Conservation (phyloP, 2,797 vertebrate genomes). For the Leptoclinus maculatus region DNA sequence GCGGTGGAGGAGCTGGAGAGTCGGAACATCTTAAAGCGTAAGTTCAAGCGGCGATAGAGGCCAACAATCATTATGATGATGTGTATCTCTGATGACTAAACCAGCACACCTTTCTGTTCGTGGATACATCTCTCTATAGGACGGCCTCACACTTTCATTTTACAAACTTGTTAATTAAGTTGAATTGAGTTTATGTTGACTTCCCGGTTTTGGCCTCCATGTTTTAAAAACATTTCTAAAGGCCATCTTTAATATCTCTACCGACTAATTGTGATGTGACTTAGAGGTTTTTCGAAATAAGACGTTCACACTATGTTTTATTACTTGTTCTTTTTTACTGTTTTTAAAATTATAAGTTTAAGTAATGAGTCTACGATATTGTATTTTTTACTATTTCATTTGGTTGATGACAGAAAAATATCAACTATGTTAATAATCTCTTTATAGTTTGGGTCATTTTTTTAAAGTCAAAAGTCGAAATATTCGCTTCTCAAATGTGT, state of each 20-base stretch:
- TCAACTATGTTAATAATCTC: neutral
- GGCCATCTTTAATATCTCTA: neutral
- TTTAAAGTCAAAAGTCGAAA: neutral
- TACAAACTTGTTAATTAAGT: neutral
- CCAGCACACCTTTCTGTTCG: neutral
- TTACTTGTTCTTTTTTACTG: neutral
- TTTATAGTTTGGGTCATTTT: neutral
- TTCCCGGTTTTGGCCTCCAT: neutral
- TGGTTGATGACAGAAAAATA: neutral
- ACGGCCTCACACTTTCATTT: neutral
- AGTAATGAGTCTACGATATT: neutral
- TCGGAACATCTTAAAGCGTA: slow-evolving; percentile 97
- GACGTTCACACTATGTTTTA: neutral
- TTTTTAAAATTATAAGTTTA: neutral
- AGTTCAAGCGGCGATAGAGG: slow-evolving; percentile 48
- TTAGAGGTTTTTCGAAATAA: neutral
- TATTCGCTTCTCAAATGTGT: neutral
- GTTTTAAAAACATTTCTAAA: neutral
- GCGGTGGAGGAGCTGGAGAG: slow-evolving; percentile 98
- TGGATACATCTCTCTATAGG: neutral
- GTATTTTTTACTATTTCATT: neutral
- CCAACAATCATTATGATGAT: neutral
- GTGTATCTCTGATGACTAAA: neutral
- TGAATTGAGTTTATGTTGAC: neutral
- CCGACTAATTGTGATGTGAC: neutral